Evolutionary conservation across 1,140 invertebrate species (phyloP), one percentile per base, ranked within the genome.

Genomic region (Panagrolaimus sp.): DNA sequence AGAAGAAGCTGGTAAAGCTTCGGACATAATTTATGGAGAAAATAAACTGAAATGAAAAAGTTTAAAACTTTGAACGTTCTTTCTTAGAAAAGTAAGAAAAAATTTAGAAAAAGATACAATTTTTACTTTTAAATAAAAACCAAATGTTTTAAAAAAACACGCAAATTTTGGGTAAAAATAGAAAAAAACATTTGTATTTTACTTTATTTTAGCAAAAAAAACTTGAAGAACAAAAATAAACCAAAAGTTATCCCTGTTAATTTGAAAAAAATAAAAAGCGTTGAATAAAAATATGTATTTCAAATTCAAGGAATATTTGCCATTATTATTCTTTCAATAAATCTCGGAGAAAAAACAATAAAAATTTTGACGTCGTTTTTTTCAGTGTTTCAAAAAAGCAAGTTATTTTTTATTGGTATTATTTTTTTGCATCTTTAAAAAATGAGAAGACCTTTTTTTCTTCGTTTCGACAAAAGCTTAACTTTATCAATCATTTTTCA

Each of bases 391-490:
- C 8, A 12, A 17, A 52, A 58, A 21, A 58, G 52, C 10, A 58
- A 58, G 28, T 28, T 26, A 58, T 26, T 58, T 58, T 48, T 58
- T 58, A 58, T 58, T 58, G 52, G 48, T 52, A n/a, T n/a, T 52
- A 52, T 28, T 58, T 38, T 38, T 38, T 4, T 38, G 32, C 7
- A 7, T 38, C 7, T 38, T 38, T 38, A 38, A 38, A 7, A 38
- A 38, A 7, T 38, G 7, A 38, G n/a, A 38, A 38, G 32, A 38
- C 2, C 7, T 38, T 38, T 38, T 38, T 7, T 38, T 38, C n/a
- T n/a, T n/a, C n/a, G n/a, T n/a, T n/a, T n/a, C n/a, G n/a, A 38
- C 2, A 38, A 2, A 38, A 38, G 32, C 32, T 38, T 38, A 38
- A 38, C 32, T 2, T 38, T 38, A 38, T 38, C 32, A 38, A 38